Conservation (phyloP, 2,888 invertebrate genomes). For the Drosophila nr. fundita region DNA sequence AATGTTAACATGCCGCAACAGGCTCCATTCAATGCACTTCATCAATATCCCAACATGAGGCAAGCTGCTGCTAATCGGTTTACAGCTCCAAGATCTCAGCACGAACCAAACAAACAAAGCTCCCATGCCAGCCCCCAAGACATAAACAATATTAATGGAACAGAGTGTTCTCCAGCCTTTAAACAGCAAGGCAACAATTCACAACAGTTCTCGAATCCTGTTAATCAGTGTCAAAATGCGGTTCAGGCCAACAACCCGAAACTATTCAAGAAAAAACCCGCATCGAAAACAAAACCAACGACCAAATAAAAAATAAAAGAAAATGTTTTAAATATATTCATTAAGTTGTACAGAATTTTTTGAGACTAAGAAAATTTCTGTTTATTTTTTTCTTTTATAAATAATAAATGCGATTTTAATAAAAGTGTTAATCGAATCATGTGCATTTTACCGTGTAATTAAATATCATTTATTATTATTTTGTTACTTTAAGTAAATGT, state of each 20-base stretch:
- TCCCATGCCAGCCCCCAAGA: neutral
- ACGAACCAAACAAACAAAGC: too few species aligned
- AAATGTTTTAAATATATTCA: neutral
- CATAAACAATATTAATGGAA: neutral
- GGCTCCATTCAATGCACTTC: neutral
- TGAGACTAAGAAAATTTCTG: too few species aligned
- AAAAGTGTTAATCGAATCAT: too few species aligned
- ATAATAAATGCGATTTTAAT: neutral
- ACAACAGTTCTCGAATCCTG: neutral
- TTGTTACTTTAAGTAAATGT: too few species aligned
- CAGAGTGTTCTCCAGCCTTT: neutral
- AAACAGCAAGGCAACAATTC: neutral
- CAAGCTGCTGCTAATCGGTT: neutral
- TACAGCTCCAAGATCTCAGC: neutral
- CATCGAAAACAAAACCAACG: neutral
- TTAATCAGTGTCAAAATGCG: neutral
- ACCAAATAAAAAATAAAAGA: neutral
- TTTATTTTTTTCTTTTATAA: too few species aligned
- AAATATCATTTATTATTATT: too few species aligned
- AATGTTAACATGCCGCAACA: too few species aligned
- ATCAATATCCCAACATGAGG: neutral
- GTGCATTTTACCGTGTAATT: too few species aligned
- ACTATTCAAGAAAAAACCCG: neutral
- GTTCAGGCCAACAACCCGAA: neutral
- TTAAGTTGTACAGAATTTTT: neutral